Evolutionary conservation across 1,140 invertebrate genomes (phyloP).

Genomic region (Zeugodacus cucurbitae): DNA sequence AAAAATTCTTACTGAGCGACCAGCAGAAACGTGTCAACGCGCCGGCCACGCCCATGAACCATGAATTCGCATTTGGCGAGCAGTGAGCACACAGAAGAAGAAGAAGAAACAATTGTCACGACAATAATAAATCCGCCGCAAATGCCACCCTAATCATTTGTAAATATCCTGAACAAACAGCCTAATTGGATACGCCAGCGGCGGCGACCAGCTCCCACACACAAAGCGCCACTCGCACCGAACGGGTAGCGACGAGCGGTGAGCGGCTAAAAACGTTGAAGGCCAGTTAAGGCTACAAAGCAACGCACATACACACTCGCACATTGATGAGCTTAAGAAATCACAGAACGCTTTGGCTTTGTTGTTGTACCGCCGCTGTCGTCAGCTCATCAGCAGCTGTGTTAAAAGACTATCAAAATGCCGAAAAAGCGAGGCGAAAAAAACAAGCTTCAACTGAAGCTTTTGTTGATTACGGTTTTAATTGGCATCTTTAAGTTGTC

Average conservation of each 20-base stretch:
- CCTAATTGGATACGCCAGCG: conserved; percentile 29
- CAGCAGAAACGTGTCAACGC: background rate
- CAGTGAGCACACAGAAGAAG: too few species aligned
- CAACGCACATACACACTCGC: background rate
- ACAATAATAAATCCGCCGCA: conserved; percentile 28
- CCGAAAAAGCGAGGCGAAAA: background rate
- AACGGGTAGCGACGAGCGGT: too few species aligned
- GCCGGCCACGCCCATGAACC: background rate
- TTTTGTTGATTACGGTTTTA: conserved; percentile 37
- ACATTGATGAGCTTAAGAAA: background rate
- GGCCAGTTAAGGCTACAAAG: background rate
- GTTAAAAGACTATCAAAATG: conserved; percentile 11
- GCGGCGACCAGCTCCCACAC: background rate
- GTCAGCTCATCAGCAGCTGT: conserved; percentile 9
- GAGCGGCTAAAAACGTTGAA: too few species aligned
- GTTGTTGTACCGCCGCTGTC: conserved; percentile 6
- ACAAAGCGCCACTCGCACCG: background rate
- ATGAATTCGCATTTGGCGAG: background rate
- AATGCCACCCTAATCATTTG: conserved; percentile 32
- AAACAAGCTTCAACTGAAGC: background rate
- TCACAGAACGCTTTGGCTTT: background rate
- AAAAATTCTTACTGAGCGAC: background rate
- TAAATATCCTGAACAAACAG: conserved; percentile 38
- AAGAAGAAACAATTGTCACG: background rate
- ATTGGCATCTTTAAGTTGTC: conserved; percentile 37